Conservation (phyloP, 2,888 invertebrate genomes). For the Oligia latruncula region DNA sequence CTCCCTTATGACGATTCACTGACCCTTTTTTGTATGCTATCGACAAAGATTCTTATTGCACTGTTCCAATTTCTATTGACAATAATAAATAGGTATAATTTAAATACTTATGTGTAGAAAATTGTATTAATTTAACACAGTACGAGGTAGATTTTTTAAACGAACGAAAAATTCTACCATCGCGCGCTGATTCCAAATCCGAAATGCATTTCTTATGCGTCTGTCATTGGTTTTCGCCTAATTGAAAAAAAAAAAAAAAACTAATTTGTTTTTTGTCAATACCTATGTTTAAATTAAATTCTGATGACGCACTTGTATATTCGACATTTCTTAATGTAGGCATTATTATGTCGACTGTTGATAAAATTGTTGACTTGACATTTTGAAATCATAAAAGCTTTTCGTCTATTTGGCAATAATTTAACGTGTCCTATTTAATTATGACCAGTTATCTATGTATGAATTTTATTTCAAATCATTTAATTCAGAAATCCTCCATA, state of each 20-base stretch:
- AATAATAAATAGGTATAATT: not conserved
- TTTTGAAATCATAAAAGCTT: slow-evolving; percentile 27
- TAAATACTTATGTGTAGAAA: not conserved
- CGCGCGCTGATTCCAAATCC: slow-evolving; percentile 13
- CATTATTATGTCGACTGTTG: not conserved
- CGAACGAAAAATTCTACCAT: not conserved
- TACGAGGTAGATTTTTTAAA: not conserved
- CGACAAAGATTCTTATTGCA: slow-evolving; percentile 21
- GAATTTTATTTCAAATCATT: not conserved
- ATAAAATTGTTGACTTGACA: slow-evolving; percentile 15
- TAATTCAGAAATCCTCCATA: too few species aligned
- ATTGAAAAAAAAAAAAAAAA: slow-evolving; percentile 12
- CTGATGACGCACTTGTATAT: slow-evolving; percentile 26
- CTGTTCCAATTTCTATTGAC: slow-evolving; percentile 16
- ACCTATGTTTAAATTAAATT: slow-evolving; percentile 11
- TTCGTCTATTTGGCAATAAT: slow-evolving; percentile 27
- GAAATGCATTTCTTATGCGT: slow-evolving; percentile 15
- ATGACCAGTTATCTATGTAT: not conserved
- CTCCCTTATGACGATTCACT: not conserved
- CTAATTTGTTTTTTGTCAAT: slow-evolving; percentile 20
- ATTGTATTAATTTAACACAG: not conserved
- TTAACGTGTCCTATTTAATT: not conserved
- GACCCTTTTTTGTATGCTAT: not conserved
- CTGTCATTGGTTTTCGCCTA: slow-evolving; percentile 14
- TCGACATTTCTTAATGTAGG: slow-evolving; percentile 18